Percentiles rank a stretch among this genome's conserved stretches.
phyloP scores from a whole-genome alignment of 1,140 invertebrate species.

The Bactericera cockerelli region DNA sequence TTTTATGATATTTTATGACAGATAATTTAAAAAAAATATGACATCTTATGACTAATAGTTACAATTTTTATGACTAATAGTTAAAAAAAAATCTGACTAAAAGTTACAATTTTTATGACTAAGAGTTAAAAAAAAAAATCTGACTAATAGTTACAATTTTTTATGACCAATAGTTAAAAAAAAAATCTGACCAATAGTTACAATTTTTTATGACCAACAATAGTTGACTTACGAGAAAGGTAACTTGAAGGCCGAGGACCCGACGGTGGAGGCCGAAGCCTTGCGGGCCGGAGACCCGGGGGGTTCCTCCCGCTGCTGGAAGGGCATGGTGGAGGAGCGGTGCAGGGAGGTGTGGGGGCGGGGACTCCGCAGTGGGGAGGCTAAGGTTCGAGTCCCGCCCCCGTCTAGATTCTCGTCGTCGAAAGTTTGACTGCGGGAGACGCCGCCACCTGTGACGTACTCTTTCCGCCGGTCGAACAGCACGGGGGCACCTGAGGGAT shows the following conservation, averaged over 20 bases:
- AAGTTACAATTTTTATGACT: too few relatives aligned
- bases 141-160: too few relatives aligned
- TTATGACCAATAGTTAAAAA: too few relatives aligned
- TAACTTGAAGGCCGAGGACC: conserved; percentile 64
- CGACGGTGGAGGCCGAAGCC: conserved; percentile 55
- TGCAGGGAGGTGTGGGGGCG: conserved; percentile 45
- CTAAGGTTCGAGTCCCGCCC: conserved; percentile 16
- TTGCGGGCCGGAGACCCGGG: conserved; percentile 37
- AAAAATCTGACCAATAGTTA: too few relatives aligned
- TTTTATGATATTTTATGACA: too few relatives aligned
- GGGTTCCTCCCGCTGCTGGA: conserved; percentile 32
- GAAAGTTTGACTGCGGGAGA: conserved; percentile 20
- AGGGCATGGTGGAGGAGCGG: conserved; percentile 65
- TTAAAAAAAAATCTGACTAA: too few relatives aligned
- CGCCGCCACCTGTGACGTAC: conserved; percentile 14
- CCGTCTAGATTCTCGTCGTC: conserved; percentile 20
- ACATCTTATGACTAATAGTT: too few relatives aligned
- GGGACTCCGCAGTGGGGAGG: conserved; percentile 21
- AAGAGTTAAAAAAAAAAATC: too few relatives aligned
- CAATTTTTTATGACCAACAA: too few relatives aligned
- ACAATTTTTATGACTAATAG: too few relatives aligned
- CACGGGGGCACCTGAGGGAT: not conserved
- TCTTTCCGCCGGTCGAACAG: conserved; percentile 23
- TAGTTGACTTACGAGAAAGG: conserved; percentile 68
- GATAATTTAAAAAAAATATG: too few relatives aligned